Evolutionary conservation across 2,888 invertebrate genomes (phyloP).

Genomic region (Andrena minutula): DNA sequence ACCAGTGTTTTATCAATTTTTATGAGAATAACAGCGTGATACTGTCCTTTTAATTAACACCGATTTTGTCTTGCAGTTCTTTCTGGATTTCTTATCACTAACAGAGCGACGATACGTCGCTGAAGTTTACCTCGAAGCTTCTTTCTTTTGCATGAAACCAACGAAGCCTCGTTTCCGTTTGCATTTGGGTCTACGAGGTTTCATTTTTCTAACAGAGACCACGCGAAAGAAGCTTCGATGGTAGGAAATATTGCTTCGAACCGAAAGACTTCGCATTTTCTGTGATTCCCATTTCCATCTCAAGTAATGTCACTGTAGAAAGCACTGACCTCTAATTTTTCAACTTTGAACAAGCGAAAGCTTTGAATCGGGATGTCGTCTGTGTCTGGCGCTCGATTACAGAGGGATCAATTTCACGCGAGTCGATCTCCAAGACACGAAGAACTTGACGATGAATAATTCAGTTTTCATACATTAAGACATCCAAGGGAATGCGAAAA

Average conservation of each 20-base stretch:
- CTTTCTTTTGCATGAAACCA: constrained; percentile 35
- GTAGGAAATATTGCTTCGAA: constrained; percentile 13
- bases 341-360: not conserved
- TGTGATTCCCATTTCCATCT: not conserved
- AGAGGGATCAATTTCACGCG: not conserved
- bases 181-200: not conserved
- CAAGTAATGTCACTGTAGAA: not conserved
- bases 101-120: constrained; percentile 13
- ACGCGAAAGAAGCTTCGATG: constrained; percentile 48
- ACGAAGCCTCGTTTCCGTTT: not conserved
- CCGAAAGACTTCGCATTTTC: not conserved
- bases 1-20: not conserved
- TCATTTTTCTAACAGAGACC: not conserved
- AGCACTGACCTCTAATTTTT: not conserved
- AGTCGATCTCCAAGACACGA: not conserved
- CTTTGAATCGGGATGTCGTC: not conserved
- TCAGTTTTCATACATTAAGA: too few species aligned
- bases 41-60: constrained; percentile 10
- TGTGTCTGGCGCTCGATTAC: not conserved
- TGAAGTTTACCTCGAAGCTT: constrained; percentile 30
- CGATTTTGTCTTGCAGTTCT: constrained; percentile 26
- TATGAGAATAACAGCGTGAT: constrained; percentile 26
- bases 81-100: constrained; percentile 30
- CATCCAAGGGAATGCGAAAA: not conserved
- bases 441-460: too few species aligned